Percentiles rank a stretch among this genome's conserved stretches.
These are phyloP conservation scores for Phyllostomus discolor DNA, from an alignment of 2,113 vertebrate genomes.

Conservation along the genomic window DNA sequence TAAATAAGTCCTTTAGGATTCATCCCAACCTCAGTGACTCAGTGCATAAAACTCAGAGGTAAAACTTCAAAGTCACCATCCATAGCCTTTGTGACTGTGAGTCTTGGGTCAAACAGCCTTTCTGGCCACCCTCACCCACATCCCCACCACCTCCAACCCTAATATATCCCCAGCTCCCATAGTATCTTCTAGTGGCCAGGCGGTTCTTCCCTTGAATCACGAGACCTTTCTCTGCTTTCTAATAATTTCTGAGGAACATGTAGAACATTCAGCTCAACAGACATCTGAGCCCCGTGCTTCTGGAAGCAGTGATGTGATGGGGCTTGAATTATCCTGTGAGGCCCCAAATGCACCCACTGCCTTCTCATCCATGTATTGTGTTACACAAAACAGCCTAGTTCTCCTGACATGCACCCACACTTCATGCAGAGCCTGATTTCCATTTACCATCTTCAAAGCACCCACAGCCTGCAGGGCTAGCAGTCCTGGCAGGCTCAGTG, in stretches of 20 bases:
- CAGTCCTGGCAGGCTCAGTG: not conserved
- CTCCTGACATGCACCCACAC: too few species aligned
- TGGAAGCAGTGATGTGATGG: not conserved
- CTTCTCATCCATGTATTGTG: not conserved
- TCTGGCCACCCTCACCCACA: not conserved
- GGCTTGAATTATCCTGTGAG: not conserved
- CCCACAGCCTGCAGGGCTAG: not conserved
- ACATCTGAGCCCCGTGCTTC: not conserved
- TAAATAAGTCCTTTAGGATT: not conserved
- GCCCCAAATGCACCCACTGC: not conserved
- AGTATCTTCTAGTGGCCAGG: not conserved
- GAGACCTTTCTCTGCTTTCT: not conserved
- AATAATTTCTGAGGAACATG: not conserved
- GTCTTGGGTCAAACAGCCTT: not conserved
- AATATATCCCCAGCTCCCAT: not conserved
- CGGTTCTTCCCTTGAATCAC: not conserved
- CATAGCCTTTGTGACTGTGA: not conserved
- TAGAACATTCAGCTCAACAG: not conserved
- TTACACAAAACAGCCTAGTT: not conserved
- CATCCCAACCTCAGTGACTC: not conserved
- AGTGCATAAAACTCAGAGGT: not conserved
- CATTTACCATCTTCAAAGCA: not conserved
- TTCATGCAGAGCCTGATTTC: not conserved
- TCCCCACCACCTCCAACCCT: rapidly evolving
- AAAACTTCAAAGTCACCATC: not conserved